These are phyloP conservation scores for Champsocephalus esox DNA, from an alignment of 2,797 vertebrate genomes.

Conservation along the genomic window DNA sequence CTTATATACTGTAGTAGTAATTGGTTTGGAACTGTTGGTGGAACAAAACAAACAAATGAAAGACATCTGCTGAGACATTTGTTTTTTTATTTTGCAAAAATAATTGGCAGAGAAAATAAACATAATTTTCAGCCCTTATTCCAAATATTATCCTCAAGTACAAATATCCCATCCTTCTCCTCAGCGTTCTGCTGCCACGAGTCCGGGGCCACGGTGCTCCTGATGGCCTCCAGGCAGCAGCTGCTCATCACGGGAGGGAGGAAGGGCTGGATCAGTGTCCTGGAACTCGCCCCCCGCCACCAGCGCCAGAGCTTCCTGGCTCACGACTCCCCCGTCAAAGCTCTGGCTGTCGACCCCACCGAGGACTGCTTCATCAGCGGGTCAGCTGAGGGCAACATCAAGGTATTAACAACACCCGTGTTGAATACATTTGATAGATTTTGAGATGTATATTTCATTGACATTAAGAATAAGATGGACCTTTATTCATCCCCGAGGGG, in stretches of 20 bases:
- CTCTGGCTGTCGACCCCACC: slow-evolving; percentile 91
- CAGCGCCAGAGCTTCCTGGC: slow-evolving; percentile 95
- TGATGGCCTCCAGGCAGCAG: slow-evolving; percentile 94
- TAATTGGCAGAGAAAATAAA: not conserved
- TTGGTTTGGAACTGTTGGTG: not conserved
- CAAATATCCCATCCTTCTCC: slow-evolving; percentile 13
- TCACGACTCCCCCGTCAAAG: slow-evolving; percentile 96
- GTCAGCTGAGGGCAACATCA: slow-evolving; percentile 97
- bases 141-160: not conserved
- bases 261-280: slow-evolving; percentile 93
- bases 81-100: too few relatives aligned
- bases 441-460: not conserved
- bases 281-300: slow-evolving; percentile 91
- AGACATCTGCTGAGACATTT: not conserved
- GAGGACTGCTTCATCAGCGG: slow-evolving; percentile 97
- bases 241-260: slow-evolving; percentile 94
- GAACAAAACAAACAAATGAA: not conserved
- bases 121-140: not conserved
- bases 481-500: too few relatives aligned
- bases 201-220: slow-evolving; percentile 93
- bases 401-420: slow-evolving; percentile 81
- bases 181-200: slow-evolving; percentile 96
- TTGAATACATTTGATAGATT: not conserved
- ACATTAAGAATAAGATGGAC: not conserved
- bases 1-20: too few relatives aligned